Conservation (phyloP, 2,888 invertebrate genomes). For the Sclerodermus sp. region DNA sequence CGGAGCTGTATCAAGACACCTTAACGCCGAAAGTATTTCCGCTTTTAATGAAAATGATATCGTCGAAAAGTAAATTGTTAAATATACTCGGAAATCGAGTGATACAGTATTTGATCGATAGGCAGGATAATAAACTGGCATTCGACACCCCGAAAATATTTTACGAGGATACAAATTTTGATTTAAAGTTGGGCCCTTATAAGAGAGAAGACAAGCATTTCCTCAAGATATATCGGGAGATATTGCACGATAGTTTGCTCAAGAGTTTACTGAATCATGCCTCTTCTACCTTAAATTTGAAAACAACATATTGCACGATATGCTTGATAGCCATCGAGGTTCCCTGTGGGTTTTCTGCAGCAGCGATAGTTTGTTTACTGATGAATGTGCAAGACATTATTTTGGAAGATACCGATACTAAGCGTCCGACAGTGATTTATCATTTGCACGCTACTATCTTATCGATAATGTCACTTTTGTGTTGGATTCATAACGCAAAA, state of each 20-base stretch:
- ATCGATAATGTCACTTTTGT: conserved; percentile 65
- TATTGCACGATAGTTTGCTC: conserved; percentile 58
- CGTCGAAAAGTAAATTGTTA: conserved; percentile 57
- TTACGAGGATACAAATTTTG: conserved; percentile 55
- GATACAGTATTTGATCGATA: conserved; percentile 63
- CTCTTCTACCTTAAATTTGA: conserved; percentile 59
- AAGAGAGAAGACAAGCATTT: conserved; percentile 60
- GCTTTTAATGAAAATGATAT: conserved; percentile 59
- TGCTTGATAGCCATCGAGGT: conserved; percentile 63
- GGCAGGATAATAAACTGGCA: conserved; percentile 58
- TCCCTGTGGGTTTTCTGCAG: conserved; percentile 66
- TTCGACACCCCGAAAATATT: conserved; percentile 62
- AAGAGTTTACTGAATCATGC: conserved; percentile 60
- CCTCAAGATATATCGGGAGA: conserved; percentile 59
- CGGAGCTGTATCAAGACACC: conserved; percentile 55
- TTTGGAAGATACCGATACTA: conserved; percentile 44
- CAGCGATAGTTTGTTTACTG: conserved; percentile 62
- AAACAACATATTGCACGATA: conserved; percentile 62
- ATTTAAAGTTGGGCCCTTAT: conserved; percentile 55
- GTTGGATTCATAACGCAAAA: conserved; percentile 65
- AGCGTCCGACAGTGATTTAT: conserved; percentile 49
- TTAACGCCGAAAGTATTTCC: conserved; percentile 60
- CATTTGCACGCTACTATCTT: conserved; percentile 66
- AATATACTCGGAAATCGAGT: conserved; percentile 63
- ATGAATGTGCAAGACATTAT: conserved; percentile 66